Evolutionary conservation across 1,140 invertebrate species (phyloP), one percentile per base, ranked within the genome.

Genomic region (Anthonomus grandis): DNA sequence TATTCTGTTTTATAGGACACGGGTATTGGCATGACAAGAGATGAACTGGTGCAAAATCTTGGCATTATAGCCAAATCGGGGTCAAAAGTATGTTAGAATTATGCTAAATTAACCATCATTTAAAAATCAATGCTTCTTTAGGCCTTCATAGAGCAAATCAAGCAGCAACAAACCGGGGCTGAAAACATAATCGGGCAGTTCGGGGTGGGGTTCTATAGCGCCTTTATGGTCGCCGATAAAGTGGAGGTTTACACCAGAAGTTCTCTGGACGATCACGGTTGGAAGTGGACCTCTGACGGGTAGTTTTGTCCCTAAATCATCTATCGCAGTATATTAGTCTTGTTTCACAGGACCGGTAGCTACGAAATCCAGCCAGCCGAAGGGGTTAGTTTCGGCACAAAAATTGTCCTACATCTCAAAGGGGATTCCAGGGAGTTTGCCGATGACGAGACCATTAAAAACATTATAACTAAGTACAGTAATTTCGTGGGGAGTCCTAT

Each of bases 181-280:
- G 83, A 80, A n/a, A 85, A 86, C 54, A 96, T 98, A 50, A 98
- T 98, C 75, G 96, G 95, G 4, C 94, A 98, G 71, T 98, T 98
- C 81, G 96, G 95, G 58, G 96, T 98, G 12, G 96, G 96, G 8
- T 98, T 98, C 73, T 98, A 98, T 70, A 97, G 95, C 36, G 85
- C 89, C 0, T 98, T 98, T 73, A 97, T 98, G 90, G 95, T 98
- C 1, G 92, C 93, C 47, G 86, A 97, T 64, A 90, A 89, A 73
- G 91, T 98, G 12, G 91, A 95, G 70, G 94, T 98, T 0, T 96
- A 79, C 68, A 93, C 94, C 4, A 81, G 82, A 66, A 66, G 74
- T 1, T 78, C 79, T n/a, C 71, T 70, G 4, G 79, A 78, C 52
- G 79, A 84, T 1, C 75, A 79, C 12, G 91, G 90, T 12, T 85